phyloP scores from a whole-genome alignment of 2,113 vertebrate genomes.

The Connochaetes taurinus region DNA sequence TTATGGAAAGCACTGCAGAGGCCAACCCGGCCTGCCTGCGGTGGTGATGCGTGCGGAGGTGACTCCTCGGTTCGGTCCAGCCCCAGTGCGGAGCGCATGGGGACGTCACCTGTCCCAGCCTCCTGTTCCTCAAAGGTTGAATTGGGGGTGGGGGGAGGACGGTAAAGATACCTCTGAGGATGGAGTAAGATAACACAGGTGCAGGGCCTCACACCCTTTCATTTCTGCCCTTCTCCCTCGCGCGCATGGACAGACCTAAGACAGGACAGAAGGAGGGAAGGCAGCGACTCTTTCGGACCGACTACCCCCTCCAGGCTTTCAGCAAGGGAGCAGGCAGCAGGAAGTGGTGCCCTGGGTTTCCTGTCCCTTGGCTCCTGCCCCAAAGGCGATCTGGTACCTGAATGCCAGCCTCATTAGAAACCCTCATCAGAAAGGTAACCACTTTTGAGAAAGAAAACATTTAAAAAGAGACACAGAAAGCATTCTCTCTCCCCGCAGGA shows the following conservation, averaged over 20 bases:
- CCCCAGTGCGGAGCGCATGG: neutral
- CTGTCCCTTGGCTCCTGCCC: too few species aligned
- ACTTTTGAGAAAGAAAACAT: neutral
- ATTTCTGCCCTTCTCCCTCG: neutral
- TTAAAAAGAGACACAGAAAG: neutral
- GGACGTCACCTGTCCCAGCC: neutral
- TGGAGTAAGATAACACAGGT: too few species aligned
- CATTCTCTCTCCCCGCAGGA: accelerated
- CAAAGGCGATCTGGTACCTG: too few species aligned
- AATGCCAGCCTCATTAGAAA: neutral
- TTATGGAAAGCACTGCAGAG: neutral
- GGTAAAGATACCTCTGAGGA: neutral
- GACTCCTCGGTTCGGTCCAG: neutral
- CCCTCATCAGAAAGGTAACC: neutral
- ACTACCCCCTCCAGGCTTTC: too few species aligned
- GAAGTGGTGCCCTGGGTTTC: neutral
- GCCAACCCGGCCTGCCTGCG: neutral
- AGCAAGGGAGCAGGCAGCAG: neutral
- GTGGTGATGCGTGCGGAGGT: neutral
- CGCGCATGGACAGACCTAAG: neutral
- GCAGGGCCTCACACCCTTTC: neutral
- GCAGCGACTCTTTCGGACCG: accelerated
- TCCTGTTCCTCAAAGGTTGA: neutral
- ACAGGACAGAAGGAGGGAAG: accelerated
- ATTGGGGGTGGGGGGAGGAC: neutral